Evolutionary conservation across 2,888 invertebrate genomes (phyloP).

Genomic region (Drosophila formosana): DNA sequence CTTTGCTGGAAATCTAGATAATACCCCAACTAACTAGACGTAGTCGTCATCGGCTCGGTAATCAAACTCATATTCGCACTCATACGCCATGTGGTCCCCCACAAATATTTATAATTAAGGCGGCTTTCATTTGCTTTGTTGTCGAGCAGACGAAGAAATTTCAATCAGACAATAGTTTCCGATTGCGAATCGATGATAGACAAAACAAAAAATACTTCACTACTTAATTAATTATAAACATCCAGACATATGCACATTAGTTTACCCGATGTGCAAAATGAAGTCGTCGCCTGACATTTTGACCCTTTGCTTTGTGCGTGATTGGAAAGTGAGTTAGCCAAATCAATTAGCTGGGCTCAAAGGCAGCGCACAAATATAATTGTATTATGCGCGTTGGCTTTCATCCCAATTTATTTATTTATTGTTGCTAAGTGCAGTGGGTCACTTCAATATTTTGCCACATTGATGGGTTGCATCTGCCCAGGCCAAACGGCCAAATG

Average conservation of each 20-base stretch:
- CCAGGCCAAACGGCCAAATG: not conserved
- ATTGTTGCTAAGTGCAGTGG: not conserved
- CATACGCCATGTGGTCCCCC: conserved; percentile 46
- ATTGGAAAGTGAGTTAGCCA: conserved; percentile 24
- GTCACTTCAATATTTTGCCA: not conserved
- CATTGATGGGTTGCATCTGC: conserved; percentile 24
- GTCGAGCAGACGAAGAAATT: conserved; percentile 31
- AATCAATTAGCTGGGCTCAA: conserved; percentile 43
- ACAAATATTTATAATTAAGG: conserved; percentile 34
- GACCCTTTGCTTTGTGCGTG: not conserved
- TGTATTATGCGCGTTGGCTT: conserved; percentile 54
- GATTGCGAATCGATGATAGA: conserved; percentile 44
- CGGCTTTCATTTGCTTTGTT: conserved; percentile 12
- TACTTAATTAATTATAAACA: not conserved
- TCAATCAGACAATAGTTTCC: conserved; percentile 50
- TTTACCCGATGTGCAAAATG: conserved; percentile 29
- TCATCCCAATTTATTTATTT: conserved; percentile 9
- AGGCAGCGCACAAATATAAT: conserved; percentile 44
- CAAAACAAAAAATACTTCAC: not conserved
- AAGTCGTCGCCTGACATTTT: not conserved
- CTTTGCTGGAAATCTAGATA: not conserved
- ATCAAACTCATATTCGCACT: conserved; percentile 13
- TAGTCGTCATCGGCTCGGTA: not conserved
- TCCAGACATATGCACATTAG: not conserved
- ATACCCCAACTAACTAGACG: not conserved